Evolutionary conservation across 2,797 vertebrate genomes (phyloP).

Genomic region (Siniperca scherzeri): DNA sequence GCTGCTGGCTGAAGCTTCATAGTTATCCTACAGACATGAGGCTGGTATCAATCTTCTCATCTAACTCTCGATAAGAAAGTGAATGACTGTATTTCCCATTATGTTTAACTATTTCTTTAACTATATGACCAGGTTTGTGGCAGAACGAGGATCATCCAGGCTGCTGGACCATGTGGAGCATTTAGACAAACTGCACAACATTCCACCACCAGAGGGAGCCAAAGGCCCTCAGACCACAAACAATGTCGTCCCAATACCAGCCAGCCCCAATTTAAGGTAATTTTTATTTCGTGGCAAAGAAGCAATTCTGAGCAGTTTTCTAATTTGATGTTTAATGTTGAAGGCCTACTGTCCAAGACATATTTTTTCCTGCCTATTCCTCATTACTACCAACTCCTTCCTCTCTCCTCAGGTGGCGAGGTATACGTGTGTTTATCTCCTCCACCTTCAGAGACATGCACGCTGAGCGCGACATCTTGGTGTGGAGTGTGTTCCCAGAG

Average conservation of each 20-base stretch:
- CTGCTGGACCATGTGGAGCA: conserved; percentile 90
- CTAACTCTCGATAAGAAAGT: neutral
- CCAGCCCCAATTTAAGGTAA: conserved; percentile 83
- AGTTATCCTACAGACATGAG: neutral
- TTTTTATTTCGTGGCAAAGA: neutral
- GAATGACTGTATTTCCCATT: rapidly evolving
- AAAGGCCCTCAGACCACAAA: conserved; percentile 47
- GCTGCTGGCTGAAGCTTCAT: neutral
- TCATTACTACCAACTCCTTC: neutral
- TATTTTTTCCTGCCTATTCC: neutral
- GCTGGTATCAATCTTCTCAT: neutral
- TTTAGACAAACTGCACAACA: conserved; percentile 87
- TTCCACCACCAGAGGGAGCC: conserved; percentile 78
- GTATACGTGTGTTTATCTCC: conserved; percentile 90
- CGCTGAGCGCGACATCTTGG: conserved; percentile 89
- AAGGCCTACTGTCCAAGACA: neutral
- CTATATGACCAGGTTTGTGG: conserved; percentile 85
- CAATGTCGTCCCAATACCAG: conserved; percentile 57
- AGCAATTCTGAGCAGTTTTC: neutral
- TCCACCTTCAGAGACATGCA: conserved; percentile 96
- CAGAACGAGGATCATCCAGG: conserved; percentile 87
- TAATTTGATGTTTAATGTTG: neutral
- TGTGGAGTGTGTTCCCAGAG: conserved; percentile 89
- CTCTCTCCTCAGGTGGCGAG: conserved; percentile 85
- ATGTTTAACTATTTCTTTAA: neutral